phyloP scores from a whole-genome alignment of 2,888 invertebrate genomes.

The Oligia latruncula region DNA sequence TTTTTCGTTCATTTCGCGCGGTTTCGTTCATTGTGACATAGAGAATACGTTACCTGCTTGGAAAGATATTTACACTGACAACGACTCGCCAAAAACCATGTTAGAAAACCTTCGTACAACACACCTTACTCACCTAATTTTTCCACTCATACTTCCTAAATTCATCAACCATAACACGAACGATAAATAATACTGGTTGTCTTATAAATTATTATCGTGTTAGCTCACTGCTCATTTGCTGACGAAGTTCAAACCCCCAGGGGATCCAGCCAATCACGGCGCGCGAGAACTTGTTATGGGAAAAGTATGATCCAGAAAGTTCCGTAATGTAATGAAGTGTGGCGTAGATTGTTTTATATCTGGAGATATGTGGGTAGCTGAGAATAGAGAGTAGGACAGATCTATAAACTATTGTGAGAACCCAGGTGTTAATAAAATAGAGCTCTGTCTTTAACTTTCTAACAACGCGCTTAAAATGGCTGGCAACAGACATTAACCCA shows the following conservation, averaged over 20 bases:
- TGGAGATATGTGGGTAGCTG: constrained; percentile 26
- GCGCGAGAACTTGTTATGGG: constrained; percentile 86
- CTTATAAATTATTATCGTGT: constrained; percentile 89
- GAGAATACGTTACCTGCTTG: not conserved
- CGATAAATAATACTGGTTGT: constrained; percentile 87
- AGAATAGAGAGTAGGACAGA: not conserved
- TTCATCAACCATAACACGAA: constrained; percentile 76
- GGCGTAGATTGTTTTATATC: constrained; percentile 67
- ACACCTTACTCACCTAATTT: constrained; percentile 41
- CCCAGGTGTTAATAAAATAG: not conserved
- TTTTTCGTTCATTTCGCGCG: not conserved
- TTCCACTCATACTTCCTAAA: constrained; percentile 55
- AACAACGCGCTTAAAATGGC: not conserved
- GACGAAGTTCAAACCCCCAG: constrained; percentile 87
- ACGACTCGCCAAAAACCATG: not conserved
- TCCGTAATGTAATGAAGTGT: constrained; percentile 69
- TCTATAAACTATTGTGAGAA: not conserved
- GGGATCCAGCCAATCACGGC: constrained; percentile 88
- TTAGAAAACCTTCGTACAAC: not conserved
- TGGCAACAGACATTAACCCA: not conserved
- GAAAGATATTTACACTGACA: not conserved
- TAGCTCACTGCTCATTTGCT: constrained; percentile 90
- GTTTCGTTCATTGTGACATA: not conserved
- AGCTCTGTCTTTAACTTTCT: not conserved
- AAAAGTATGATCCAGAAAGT: constrained; percentile 77